A percentile compares a stretch with the other conserved stretches of the same genome.
phyloP scores from a whole-genome alignment of 2,113 vertebrate species.

The Bubo scandiacus region DNA sequence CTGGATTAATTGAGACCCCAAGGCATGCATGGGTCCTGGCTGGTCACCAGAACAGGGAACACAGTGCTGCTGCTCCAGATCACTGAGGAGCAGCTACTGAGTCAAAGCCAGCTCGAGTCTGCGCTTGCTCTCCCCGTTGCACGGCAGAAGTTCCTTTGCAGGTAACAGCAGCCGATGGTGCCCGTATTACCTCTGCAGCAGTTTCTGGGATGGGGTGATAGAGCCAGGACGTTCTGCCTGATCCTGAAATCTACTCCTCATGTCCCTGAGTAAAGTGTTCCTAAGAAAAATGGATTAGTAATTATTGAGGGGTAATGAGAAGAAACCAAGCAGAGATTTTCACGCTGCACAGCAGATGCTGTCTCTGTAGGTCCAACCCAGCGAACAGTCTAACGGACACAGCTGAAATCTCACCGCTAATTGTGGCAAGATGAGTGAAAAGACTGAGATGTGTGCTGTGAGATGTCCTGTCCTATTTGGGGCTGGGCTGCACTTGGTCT shows the following conservation, averaged over 20 bases:
- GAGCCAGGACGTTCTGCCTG: not conserved
- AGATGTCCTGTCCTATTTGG: not conserved
- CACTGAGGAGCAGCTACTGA: not conserved
- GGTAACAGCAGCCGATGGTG: not conserved
- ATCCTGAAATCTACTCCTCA: not conserved
- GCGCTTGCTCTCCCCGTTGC: not conserved
- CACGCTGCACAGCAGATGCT: not conserved
- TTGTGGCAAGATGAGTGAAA: not conserved
- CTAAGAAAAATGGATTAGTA: not conserved
- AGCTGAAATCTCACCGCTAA: not conserved
- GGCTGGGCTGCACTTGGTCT: not conserved
- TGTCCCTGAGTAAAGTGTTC: not conserved
- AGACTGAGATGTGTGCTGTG: not conserved
- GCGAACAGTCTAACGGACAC: rapidly evolving
- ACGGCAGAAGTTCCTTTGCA: not conserved
- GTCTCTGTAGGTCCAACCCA: rapidly evolving
- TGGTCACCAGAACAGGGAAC: rapidly evolving
- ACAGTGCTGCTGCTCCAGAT: not conserved
- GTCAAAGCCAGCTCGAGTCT: not conserved
- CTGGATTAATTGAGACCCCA: not conserved
- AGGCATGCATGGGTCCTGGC: rapidly evolving
- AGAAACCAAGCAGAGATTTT: not conserved
- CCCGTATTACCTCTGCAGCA: not conserved
- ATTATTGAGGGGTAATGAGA: not conserved
- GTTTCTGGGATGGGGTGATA: not conserved